phyloP scores from a whole-genome alignment of 2,888 invertebrate species.

The Clostera curtula region DNA sequence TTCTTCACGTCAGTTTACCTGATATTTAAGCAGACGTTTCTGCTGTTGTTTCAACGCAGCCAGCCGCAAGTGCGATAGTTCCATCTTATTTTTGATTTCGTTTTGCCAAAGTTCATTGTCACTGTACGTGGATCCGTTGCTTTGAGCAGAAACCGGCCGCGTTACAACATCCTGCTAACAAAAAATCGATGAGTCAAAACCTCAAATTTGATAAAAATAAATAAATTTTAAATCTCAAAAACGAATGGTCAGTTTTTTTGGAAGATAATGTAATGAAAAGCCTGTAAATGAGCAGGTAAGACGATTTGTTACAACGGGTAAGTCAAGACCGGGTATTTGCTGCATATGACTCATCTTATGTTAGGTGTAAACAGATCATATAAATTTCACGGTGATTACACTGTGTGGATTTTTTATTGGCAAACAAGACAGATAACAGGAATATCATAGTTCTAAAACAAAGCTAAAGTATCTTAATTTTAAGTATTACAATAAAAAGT shows the following conservation, averaged over 20 bases:
- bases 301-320: conserved; percentile 1
- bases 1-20: too few relatives aligned
- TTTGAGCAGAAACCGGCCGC: conserved; percentile 65
- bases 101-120: conserved; percentile 73
- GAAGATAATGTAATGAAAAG: not conserved
- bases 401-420: too few relatives aligned
- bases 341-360: too few relatives aligned
- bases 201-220: conserved; percentile 9
- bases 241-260: conserved; percentile 2
- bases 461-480: too few relatives aligned
- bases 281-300: not conserved
- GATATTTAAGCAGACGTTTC: conserved; percentile 62
- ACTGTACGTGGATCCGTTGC: conserved; percentile 66
- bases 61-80: conserved; percentile 75
- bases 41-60: conserved; percentile 77
- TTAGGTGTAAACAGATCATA: too few relatives aligned
- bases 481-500: too few relatives aligned
- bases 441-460: too few relatives aligned
- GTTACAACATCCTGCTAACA: conserved; percentile 56
- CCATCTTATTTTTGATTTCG: conserved; percentile 77
- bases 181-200: not conserved
- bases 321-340: not conserved
- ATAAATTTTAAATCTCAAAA: conserved; percentile 6
- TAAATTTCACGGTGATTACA: too few relatives aligned
- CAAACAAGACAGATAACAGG: too few relatives aligned